These are phyloP conservation scores for Aphrophora alni DNA, from an alignment of 2,888 invertebrate genomes.

Conservation along the genomic window DNA sequence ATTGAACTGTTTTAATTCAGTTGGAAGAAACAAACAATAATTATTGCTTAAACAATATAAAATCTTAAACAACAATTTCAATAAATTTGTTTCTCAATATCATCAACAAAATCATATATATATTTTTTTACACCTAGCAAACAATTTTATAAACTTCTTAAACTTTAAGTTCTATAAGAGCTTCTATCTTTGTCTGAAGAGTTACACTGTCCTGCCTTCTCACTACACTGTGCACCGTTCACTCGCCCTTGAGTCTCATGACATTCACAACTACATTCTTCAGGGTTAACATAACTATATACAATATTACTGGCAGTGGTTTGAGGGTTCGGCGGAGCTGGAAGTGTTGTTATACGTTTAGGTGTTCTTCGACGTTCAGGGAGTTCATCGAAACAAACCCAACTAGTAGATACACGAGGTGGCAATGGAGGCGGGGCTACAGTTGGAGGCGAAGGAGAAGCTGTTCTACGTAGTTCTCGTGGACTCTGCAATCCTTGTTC, in stretches of 20 bases:
- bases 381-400: slow-evolving; percentile 88
- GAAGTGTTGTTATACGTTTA: slow-evolving; percentile 82
- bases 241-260: slow-evolving; percentile 64
- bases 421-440: slow-evolving; percentile 42
- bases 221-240: slow-evolving; percentile 27
- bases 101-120: background rate
- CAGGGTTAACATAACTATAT: slow-evolving; percentile 84
- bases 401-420: slow-evolving; percentile 61
- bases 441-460: slow-evolving; percentile 35
- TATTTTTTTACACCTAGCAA: background rate
- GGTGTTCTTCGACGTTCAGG: slow-evolving; percentile 83
- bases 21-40: background rate
- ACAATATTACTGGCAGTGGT: slow-evolving; percentile 56
- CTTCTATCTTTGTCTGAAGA: background rate
- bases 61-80: background rate
- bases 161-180: background rate
- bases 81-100: background rate
- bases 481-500: slow-evolving; percentile 40
- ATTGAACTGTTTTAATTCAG: background rate
- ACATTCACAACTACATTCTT: slow-evolving; percentile 87
- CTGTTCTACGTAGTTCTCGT: slow-evolving; percentile 8
- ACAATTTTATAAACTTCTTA: background rate
- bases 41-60: slow-evolving; percentile 1
- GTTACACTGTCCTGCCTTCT: background rate
- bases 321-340: slow-evolving; percentile 56